Evolutionary conservation across 2,888 invertebrate genomes (phyloP).

Genomic region (Cephus runcator): DNA sequence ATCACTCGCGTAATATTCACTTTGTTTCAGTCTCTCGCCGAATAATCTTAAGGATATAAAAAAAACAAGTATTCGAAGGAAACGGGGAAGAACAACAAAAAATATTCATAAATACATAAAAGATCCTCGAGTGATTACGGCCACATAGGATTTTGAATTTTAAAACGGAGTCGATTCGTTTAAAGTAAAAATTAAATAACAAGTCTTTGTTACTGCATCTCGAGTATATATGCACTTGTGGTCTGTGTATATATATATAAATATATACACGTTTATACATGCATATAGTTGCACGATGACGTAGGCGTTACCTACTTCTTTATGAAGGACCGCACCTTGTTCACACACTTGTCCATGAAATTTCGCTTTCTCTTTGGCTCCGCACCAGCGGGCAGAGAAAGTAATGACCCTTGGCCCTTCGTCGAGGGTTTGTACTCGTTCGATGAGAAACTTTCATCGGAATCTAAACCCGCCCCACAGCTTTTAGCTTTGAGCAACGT

Average conservation of each 20-base stretch:
- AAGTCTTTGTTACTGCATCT: constrained; percentile 36
- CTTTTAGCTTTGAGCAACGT: constrained; percentile 52
- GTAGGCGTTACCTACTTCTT: constrained; percentile 41
- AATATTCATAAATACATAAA: constrained; percentile 1
- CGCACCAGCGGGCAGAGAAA: constrained; percentile 70
- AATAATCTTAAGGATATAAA: not conserved
- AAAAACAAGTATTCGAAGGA: constrained; percentile 3
- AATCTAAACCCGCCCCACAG: constrained; percentile 59
- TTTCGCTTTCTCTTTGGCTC: constrained; percentile 79
- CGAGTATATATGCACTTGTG: not conserved
- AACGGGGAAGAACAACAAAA: not conserved
- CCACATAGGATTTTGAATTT: not conserved
- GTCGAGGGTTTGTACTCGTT: constrained; percentile 40
- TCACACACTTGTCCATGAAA: constrained; percentile 77
- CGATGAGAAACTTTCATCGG: constrained; percentile 45
- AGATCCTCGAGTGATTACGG: not conserved
- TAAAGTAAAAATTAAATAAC: constrained; percentile 41
- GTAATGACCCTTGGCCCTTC: constrained; percentile 67
- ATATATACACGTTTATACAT: not conserved
- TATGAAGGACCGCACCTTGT: constrained; percentile 59
- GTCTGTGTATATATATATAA: not conserved
- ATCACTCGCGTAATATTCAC: constrained; percentile 9
- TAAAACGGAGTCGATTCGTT: not conserved
- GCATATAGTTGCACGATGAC: not conserved
- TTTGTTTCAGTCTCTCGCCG: constrained; percentile 7